Conservation (phyloP, 2,797 vertebrate species). For the Neosilurus hyrtlii region DNA sequence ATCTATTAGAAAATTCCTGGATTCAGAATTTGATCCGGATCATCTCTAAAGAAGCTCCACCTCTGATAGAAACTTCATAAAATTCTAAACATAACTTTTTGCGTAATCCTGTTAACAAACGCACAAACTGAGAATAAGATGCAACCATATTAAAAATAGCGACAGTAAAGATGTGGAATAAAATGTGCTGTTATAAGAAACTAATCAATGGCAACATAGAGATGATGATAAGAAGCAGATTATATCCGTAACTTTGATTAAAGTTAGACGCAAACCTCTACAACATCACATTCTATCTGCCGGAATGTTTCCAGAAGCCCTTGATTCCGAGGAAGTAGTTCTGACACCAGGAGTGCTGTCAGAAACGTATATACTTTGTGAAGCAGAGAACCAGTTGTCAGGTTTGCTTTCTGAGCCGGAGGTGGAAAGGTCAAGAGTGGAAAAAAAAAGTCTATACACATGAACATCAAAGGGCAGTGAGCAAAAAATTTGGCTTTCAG, state of each 20-base stretch:
- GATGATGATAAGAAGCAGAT: not conserved
- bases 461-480: constrained; percentile 25
- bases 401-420: constrained; percentile 24
- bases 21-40: too few relatives aligned
- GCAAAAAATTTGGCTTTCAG: constrained; percentile 10
- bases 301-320: not conserved
- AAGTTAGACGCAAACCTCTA: not conserved
- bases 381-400: constrained; percentile 19
- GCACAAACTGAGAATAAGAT: too few relatives aligned
- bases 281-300: not conserved
- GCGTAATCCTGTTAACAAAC: too few relatives aligned
- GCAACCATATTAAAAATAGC: too few relatives aligned
- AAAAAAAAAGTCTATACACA: constrained; percentile 20
- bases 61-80: too few relatives aligned
- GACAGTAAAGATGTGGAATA: not conserved
- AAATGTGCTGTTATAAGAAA: not conserved
- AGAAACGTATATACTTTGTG: not conserved
- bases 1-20: too few relatives aligned
- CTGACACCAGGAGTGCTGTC: not conserved
- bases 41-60: too few relatives aligned
- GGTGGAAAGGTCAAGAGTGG: constrained; percentile 35
- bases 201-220: not conserved
- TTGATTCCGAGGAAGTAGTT: not conserved
- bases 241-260: not conserved
- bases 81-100: too few relatives aligned